Percentiles rank a stretch among this genome's conserved stretches.
Conservation (phyloP, 2,888 invertebrate species). For the Hirtodrosophila alboralis region DNA sequence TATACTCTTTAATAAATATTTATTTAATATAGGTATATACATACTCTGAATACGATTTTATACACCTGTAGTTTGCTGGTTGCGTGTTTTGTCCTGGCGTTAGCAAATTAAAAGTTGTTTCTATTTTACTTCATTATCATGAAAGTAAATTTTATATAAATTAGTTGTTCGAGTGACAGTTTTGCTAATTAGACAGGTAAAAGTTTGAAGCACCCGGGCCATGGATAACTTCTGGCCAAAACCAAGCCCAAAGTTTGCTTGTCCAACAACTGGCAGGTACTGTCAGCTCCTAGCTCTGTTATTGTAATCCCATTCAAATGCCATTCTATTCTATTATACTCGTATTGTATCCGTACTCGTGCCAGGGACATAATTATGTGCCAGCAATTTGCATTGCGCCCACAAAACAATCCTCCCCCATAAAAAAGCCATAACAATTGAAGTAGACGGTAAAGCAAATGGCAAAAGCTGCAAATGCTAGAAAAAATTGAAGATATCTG, state of each 20-base stretch:
- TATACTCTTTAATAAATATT: background rate
- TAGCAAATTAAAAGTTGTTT: constrained; percentile 70
- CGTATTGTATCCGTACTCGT: constrained; percentile 18
- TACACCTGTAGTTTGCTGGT: constrained; percentile 13
- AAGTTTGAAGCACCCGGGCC: constrained; percentile 38
- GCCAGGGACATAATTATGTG: constrained; percentile 75
- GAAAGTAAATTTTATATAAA: constrained; percentile 56
- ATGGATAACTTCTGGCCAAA: constrained; percentile 32
- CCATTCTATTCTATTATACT: constrained; percentile 46
- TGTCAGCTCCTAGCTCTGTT: constrained; percentile 11
- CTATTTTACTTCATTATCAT: constrained; percentile 41
- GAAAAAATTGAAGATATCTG: background rate
- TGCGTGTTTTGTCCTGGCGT: constrained; percentile 45
- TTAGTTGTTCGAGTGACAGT: constrained; percentile 51
- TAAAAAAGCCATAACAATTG: constrained; percentile 66
- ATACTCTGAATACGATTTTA: background rate
- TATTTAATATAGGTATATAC: background rate
- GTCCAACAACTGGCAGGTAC: constrained; percentile 16
- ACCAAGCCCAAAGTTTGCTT: constrained; percentile 24
- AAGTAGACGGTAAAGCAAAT: constrained; percentile 37
- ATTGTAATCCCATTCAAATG: constrained; percentile 39
- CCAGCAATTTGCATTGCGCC: constrained; percentile 72
- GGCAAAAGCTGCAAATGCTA: constrained; percentile 19
- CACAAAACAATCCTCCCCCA: constrained; percentile 63
- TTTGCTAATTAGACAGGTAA: constrained; percentile 66